Evolutionary conservation across 2,113 vertebrate species (phyloP).

Genomic region (Lepus europaeus): DNA sequence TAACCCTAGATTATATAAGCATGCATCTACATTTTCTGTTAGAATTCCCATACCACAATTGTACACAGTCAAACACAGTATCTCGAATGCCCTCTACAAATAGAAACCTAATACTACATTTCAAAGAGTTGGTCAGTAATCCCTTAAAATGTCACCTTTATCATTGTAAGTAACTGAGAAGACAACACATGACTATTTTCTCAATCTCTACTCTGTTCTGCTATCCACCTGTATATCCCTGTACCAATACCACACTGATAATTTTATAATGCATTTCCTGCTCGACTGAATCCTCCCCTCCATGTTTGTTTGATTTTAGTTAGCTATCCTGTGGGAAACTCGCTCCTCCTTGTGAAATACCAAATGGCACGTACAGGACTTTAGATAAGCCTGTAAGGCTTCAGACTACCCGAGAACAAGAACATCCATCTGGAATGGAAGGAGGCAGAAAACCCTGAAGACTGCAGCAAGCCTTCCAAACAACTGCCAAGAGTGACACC

Average conservation of each 20-base stretch:
- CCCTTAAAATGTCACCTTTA: constrained; percentile 1
- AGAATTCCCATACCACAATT: background rate
- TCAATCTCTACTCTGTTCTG: background rate
- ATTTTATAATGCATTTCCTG: background rate
- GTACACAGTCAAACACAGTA: background rate
- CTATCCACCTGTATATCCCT: background rate
- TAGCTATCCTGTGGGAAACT: background rate
- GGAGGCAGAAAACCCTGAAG: constrained; percentile 1
- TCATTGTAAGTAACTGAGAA: background rate
- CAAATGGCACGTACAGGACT: background rate
- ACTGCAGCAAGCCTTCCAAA: constrained; percentile 23
- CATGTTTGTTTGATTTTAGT: background rate
- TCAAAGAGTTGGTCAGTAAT: background rate
- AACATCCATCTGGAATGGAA: background rate
- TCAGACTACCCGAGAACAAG: background rate
- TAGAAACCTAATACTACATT: constrained; percentile 44
- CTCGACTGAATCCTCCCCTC: background rate
- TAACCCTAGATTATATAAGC: background rate
- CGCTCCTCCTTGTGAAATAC: background rate
- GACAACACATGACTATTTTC: background rate
- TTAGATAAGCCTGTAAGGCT: background rate
- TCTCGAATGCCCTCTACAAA: background rate
- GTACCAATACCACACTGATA: background rate
- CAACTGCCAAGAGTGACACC: constrained; percentile 2
- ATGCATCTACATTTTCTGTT: background rate